phyloP scores from a whole-genome alignment of 2,888 invertebrate species.

The Eurytoma adleriae region DNA sequence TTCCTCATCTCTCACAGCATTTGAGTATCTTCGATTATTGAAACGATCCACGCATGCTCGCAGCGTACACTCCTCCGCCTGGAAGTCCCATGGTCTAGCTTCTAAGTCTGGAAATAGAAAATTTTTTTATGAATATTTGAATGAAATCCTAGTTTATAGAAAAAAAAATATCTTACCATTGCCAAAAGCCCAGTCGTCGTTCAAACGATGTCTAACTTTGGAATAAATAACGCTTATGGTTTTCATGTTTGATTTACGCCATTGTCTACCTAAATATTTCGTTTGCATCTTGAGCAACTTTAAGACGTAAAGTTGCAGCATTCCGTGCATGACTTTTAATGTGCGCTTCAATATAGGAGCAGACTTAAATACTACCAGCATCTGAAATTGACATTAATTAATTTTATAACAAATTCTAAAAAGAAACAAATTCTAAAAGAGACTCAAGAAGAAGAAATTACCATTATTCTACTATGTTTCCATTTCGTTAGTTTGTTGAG shows the following conservation, averaged over 20 bases:
- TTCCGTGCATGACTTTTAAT: constrained; percentile 94
- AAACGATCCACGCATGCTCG: constrained; percentile 97
- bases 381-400: constrained; percentile 74
- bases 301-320: constrained; percentile 98
- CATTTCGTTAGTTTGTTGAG: constrained; percentile 99
- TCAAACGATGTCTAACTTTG: constrained; percentile 95
- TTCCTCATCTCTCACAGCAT: constrained; percentile 78
- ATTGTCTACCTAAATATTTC: constrained; percentile 98
- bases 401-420: constrained; percentile 4
- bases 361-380: constrained; percentile 99
- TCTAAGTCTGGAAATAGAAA: constrained; percentile 84
- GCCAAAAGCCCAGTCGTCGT: constrained; percentile 99
- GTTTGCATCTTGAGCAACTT: constrained; percentile 99
- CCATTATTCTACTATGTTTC: constrained; percentile 99
- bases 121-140: neutral
- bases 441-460: constrained; percentile 62
- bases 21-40: constrained; percentile 90
- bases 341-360: constrained; percentile 98
- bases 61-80: constrained; percentile 97
- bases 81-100: constrained; percentile 98
- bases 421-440: constrained; percentile 11
- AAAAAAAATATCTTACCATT: constrained; percentile 81
- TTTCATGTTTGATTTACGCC: constrained; percentile 99
- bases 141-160: neutral
- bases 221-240: constrained; percentile 99